phyloP scores from a whole-genome alignment of 2,888 invertebrate genomes.

The Lycocerus yunnanus region DNA sequence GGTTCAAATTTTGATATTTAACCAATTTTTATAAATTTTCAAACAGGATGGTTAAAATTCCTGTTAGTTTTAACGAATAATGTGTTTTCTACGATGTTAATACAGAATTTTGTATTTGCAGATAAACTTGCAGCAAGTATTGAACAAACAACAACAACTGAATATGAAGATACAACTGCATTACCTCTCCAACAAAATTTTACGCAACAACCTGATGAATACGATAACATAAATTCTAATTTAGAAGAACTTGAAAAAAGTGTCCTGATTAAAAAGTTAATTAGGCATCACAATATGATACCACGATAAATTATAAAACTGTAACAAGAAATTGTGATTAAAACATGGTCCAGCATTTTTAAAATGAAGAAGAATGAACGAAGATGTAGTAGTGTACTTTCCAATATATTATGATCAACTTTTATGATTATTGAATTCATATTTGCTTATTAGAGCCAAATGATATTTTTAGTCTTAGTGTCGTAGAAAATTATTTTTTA shows the following conservation, averaged over 20 bases:
- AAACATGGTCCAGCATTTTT: neutral
- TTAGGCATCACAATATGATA: constrained; percentile 14
- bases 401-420: neutral
- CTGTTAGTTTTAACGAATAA: too few relatives aligned
- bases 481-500: neutral
- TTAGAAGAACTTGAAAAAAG: constrained; percentile 8
- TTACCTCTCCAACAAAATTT: constrained; percentile 14
- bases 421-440: neutral
- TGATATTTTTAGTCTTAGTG: neutral
- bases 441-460: neutral
- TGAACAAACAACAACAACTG: neutral
- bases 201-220: constrained; percentile 12
- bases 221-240: constrained; percentile 4
- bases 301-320: neutral
- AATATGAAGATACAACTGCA: constrained; percentile 10
- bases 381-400: neutral
- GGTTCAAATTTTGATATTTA: too few relatives aligned
- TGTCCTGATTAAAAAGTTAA: constrained; percentile 18
- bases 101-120: too few relatives aligned
- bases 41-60: too few relatives aligned
- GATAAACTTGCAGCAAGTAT: neutral
- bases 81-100: too few relatives aligned
- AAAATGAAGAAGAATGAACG: neutral
- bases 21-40: too few relatives aligned
- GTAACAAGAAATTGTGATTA: neutral